phyloP scores from a whole-genome alignment of 1,140 invertebrate genomes.

The Aphidius gifuensis region DNA sequence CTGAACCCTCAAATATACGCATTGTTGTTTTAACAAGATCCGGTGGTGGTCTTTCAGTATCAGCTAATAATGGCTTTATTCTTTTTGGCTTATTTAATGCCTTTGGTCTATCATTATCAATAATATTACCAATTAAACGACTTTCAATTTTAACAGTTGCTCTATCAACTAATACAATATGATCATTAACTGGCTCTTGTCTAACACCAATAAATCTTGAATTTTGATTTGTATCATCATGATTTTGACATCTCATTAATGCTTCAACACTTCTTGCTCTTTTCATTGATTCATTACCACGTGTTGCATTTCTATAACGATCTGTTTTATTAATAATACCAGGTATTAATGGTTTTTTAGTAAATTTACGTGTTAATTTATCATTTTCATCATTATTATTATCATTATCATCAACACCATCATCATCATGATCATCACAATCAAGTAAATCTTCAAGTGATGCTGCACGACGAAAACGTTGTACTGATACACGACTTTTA shows the following conservation, averaged over 20 bases:
- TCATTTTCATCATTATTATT: slow-evolving; percentile 30
- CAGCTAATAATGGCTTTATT: slow-evolving; percentile 67
- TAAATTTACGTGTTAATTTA: slow-evolving; percentile 17
- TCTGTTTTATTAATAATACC: slow-evolving; percentile 37
- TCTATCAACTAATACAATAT: slow-evolving; percentile 73
- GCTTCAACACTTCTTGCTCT: slow-evolving; percentile 82
- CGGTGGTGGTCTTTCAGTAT: slow-evolving; percentile 77
- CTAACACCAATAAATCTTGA: slow-evolving; percentile 2
- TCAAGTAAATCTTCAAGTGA: slow-evolving; percentile 82
- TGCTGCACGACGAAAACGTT: slow-evolving; percentile 70
- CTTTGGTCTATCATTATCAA: slow-evolving; percentile 40
- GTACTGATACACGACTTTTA: slow-evolving; percentile 62
- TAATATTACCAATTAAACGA: slow-evolving; percentile 50
- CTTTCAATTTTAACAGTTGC: slow-evolving; percentile 74
- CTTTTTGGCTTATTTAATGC: slow-evolving; percentile 61
- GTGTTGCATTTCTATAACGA: slow-evolving; percentile 48
- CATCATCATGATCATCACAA: slow-evolving; percentile 53
- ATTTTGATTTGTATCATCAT: slow-evolving; percentile 25
- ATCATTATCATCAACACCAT: slow-evolving; percentile 28
- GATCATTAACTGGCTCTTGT: slow-evolving; percentile 50
- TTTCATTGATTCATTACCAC: slow-evolving; percentile 66
- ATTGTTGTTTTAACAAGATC: slow-evolving; percentile 82
- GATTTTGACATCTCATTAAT: slow-evolving; percentile 62
- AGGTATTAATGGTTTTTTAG: slow-evolving; percentile 24
- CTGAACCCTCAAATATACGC: slow-evolving; percentile 75